Evolutionary conservation across 2,888 invertebrate genomes (phyloP).

Genomic region (Diaphora mendica): DNA sequence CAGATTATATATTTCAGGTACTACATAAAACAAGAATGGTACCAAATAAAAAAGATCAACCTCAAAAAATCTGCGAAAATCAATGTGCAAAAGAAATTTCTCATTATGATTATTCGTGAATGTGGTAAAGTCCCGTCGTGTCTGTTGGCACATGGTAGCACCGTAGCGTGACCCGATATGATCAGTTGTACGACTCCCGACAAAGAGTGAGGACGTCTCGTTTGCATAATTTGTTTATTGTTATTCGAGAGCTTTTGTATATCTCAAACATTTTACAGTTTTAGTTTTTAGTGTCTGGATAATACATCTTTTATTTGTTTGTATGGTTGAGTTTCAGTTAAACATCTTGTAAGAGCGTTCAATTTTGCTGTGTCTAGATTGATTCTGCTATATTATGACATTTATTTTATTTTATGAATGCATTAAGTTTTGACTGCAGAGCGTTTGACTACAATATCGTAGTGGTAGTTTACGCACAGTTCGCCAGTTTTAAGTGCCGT

Average conservation of each 20-base stretch:
- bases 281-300: slow-evolving; percentile 1
- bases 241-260: slow-evolving; percentile 29
- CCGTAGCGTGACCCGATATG: slow-evolving; percentile 49
- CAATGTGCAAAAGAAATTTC: not conserved
- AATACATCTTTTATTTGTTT: slow-evolving; percentile 12
- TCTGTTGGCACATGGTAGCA: slow-evolving; percentile 38
- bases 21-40: too few species aligned
- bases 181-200: slow-evolving; percentile 36
- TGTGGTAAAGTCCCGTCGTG: not conserved
- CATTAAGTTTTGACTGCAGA: too few species aligned
- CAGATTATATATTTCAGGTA: too few species aligned
- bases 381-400: too few species aligned
- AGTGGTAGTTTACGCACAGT: too few species aligned
- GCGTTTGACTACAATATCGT: not conserved
- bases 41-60: not conserved
- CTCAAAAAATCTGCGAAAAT: not conserved
- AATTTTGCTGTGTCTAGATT: too few species aligned
- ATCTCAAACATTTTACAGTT: slow-evolving; percentile 26
- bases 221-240: slow-evolving; percentile 48
- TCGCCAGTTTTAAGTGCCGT: too few species aligned
- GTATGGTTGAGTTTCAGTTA: not conserved
- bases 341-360: not conserved
- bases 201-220: slow-evolving; percentile 42
- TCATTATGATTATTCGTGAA: too few species aligned
- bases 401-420: not conserved